Evolutionary conservation across 2,888 invertebrate genomes (phyloP).

Genomic region (Ctena decussata): DNA sequence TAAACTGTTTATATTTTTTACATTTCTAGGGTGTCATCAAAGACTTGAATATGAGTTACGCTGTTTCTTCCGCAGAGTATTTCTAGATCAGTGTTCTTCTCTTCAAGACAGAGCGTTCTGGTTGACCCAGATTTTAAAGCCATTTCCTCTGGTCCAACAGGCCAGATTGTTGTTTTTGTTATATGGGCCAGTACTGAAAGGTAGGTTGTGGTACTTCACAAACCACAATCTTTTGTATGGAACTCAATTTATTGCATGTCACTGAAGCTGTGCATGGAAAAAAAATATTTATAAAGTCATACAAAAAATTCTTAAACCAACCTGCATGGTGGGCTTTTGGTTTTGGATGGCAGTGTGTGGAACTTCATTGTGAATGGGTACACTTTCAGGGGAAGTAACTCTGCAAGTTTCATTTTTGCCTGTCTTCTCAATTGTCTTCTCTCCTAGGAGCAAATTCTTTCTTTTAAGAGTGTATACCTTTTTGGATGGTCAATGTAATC

Average conservation of each 20-base stretch:
- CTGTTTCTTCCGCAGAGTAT: slow-evolving; percentile 84
- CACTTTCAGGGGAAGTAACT: no score
- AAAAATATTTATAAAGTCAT: not conserved
- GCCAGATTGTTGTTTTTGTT: slow-evolving; percentile 85
- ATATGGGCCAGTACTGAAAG: slow-evolving; percentile 82
- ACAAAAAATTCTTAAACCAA: no score
- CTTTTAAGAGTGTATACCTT: no score
- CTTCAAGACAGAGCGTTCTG: slow-evolving; percentile 85
- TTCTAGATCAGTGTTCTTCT: slow-evolving; percentile 82
- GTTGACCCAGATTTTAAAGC: slow-evolving; percentile 84
- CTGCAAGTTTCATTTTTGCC: no score
- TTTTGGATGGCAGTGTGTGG: no score
- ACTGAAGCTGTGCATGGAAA: not conserved
- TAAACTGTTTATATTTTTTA: no score
- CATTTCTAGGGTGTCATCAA: slow-evolving; percentile 71
- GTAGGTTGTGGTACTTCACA: no score
- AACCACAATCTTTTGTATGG: not conserved
- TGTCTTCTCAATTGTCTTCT: no score
- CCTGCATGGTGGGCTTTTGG: no score
- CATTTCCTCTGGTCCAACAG: slow-evolving; percentile 86
- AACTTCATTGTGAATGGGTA: no score
- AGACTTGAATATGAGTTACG: slow-evolving; percentile 80
- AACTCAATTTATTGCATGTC: not conserved
- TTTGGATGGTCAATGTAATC: no score
- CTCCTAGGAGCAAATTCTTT: no score